Evolutionary conservation across 30 jellyfish, hydroid and myxozoan species (phyloP).

Genomic region (Chrysaora quinquecirrha): DNA sequence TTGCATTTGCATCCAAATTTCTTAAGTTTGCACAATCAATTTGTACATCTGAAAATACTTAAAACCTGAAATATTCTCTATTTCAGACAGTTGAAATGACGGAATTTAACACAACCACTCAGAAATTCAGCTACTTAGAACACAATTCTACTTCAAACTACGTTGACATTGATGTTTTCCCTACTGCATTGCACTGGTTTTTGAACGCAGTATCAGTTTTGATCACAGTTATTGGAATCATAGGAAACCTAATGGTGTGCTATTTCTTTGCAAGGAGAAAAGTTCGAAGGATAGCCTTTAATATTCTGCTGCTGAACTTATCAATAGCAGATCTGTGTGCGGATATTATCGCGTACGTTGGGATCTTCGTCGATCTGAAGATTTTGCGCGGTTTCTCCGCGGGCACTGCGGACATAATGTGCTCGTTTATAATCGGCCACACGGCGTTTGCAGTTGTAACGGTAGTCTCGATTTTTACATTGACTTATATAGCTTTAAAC

Average conservation of each 20-base stretch:
- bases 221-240: constrained; percentile 27
- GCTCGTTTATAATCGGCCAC: constrained; percentile 76
- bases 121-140: too few relatives aligned
- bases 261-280: constrained; percentile 31
- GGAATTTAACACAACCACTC: too few relatives aligned
- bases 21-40: too few relatives aligned
- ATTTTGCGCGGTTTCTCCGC: constrained; percentile 36
- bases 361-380: constrained; percentile 39
- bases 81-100: too few relatives aligned
- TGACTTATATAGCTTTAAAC: constrained; percentile 36
- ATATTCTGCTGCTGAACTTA: constrained; percentile 41
- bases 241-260: constrained; percentile 45
- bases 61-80: too few relatives aligned
- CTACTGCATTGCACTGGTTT: constrained; percentile 53
- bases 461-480: constrained; percentile 32
- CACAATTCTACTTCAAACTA: too few relatives aligned
- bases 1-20: too few relatives aligned
- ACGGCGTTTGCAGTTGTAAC: constrained; percentile 75
- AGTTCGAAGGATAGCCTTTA: constrained; percentile 25
- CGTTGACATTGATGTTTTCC: constrained; percentile 19
- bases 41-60: too few relatives aligned
- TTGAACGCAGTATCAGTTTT: constrained; percentile 41
- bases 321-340: constrained; percentile 53
- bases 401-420: constrained; percentile 19
- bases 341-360: constrained; percentile 47